phyloP scores from a whole-genome alignment of 2,888 invertebrate genomes.

The Trichogramma dendrolimi region DNA sequence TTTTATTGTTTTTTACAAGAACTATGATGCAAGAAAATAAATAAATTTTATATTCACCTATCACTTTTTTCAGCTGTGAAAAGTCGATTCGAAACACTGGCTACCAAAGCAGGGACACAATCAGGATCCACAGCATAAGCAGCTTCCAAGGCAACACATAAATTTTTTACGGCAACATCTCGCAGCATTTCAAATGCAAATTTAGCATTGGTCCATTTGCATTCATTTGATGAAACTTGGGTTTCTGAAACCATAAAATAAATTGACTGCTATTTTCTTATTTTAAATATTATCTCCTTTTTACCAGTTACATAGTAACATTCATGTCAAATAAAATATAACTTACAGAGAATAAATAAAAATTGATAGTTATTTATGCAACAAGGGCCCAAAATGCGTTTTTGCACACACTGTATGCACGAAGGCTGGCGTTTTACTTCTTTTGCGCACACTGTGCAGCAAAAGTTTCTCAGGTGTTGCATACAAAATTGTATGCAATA shows the following conservation, averaged over 20 bases:
- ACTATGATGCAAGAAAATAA: not conserved
- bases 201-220: slow-evolving; percentile 56
- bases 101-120: slow-evolving; percentile 92
- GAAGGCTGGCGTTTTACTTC: too few species aligned
- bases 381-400: too few species aligned
- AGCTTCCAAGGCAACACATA: slow-evolving; percentile 89
- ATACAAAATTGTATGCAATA: too few species aligned
- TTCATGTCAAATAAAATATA: too few species aligned
- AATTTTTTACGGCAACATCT: slow-evolving; percentile 92
- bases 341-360: too few species aligned
- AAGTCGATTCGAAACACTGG: slow-evolving; percentile 90
- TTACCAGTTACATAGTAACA: not conserved
- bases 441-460: too few species aligned
- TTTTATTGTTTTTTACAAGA: not conserved
- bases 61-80: slow-evolving; percentile 90
- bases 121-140: slow-evolving; percentile 84
- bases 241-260: not conserved
- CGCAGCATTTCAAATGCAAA: slow-evolving; percentile 85
- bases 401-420: too few species aligned
- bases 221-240: slow-evolving; percentile 47
- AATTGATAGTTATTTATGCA: too few species aligned
- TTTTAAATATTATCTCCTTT: not conserved
- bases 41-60: slow-evolving; percentile 55
- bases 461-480: too few species aligned
- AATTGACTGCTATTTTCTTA: slow-evolving; percentile 35